Evolutionary conservation across 1,140 invertebrate genomes (phyloP), one percentile per base, ranked within the genome.

Genomic region (Charaxes varanes): DNA sequence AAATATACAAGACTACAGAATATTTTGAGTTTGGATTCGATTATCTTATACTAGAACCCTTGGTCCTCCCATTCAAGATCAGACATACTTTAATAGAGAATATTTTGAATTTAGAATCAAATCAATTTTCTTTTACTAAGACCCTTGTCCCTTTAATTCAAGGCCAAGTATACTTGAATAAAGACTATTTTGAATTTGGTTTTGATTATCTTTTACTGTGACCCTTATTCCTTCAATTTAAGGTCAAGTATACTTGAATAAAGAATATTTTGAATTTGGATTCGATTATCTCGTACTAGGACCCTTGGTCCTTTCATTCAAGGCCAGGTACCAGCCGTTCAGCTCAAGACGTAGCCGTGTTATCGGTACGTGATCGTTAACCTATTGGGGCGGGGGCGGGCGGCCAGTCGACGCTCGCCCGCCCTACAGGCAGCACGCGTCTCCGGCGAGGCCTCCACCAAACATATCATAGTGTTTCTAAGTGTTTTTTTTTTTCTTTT

Each of bases 311-410:
- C 27, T 14, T 14, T n/a, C 27, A 6, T 28, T 28, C 27, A 28
- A 28, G 27, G 27, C 27, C 27, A 28, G 14, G 27, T 14, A 14
- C 27, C 12, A n/a, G 27, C 13, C 16, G 27, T 14, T 14, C 27
- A 14, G 12, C 12, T 5, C 24, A 37, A 37, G 35, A 27, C 35
- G 24, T 30, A 27, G 35, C 15, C 8, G 31, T 43, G 47, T 68
- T 68, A 68, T 68, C 68, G 51, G 54, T 54, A 42, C 58, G 52
- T 68, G 67, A 74, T 71, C 70, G 67, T 71, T 74, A 74, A 66
- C 66, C 62, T 62, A 64, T 61, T 55, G 61, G 46, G 28, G 41
- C 12, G 41, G 41, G 41, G 19, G 52, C 34, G 46, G 51, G n/a
- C n/a, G 28, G 43, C 22, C 46, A 55, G 52, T 59, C 44, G 53